These are phyloP conservation scores for Neuroscelio doddi DNA, from an alignment of 2,888 invertebrate species.

Conservation along the genomic window DNA sequence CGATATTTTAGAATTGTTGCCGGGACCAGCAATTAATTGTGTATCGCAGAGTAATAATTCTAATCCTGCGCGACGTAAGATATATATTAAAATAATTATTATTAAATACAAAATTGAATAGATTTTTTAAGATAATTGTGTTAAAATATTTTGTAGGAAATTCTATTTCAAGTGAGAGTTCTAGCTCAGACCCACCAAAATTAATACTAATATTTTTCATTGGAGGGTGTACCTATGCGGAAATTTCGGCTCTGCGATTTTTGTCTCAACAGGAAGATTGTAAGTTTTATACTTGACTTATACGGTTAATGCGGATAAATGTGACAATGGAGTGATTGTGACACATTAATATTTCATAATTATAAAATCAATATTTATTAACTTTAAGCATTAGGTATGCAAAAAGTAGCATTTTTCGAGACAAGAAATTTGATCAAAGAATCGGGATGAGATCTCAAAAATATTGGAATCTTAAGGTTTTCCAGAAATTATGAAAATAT, in stretches of 20 bases:
- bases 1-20: constrained; percentile 87
- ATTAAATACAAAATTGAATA: no score
- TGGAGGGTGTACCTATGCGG: constrained; percentile 97
- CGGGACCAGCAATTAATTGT: constrained; percentile 79
- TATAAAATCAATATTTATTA: no score
- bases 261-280: constrained; percentile 84
- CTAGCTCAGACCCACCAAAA: constrained; percentile 74
- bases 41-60: constrained; percentile 42
- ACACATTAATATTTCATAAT: no score
- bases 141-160: constrained; percentile 66
- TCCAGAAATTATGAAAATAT: no score
- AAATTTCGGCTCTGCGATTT: constrained; percentile 85
- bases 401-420: no score
- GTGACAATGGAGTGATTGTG: no score
- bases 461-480: no score
- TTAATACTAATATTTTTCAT: constrained; percentile 95
- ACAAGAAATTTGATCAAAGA: no score
- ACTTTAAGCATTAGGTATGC: no score
- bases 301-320: no score
- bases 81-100: background rate
- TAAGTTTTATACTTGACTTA: constrained; percentile 52
- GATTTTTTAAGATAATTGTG: no score
- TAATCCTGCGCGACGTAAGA: constrained; percentile 50
- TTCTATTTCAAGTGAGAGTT: constrained; percentile 71
- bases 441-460: no score